phyloP scores from a whole-genome alignment of 2,113 vertebrate species.

The Pseudonaja textilis region DNA sequence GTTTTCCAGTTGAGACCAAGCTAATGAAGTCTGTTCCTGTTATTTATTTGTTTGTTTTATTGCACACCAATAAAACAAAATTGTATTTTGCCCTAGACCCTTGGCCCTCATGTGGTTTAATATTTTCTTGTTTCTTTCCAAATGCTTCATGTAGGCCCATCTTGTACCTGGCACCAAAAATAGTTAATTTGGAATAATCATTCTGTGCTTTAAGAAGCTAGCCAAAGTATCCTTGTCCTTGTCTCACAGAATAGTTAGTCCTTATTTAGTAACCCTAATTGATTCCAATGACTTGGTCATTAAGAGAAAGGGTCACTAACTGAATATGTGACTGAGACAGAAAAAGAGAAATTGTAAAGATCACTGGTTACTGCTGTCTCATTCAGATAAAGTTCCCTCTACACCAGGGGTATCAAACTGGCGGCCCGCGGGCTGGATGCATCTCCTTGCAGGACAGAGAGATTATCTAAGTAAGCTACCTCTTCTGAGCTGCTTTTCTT shows the following conservation, averaged over 20 bases:
- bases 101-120: constrained; percentile 39
- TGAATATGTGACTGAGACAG: background rate
- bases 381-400: background rate
- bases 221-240: background rate
- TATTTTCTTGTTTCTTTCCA: background rate
- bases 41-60: constrained; percentile 51
- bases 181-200: background rate
- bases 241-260: background rate
- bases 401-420: too few relatives aligned
- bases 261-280: background rate
- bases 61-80: constrained; percentile 18
- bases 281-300: background rate
- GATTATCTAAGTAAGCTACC: background rate
- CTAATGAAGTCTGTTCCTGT: constrained; percentile 61
- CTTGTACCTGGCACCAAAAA: background rate
- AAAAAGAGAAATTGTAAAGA: background rate
- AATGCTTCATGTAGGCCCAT: background rate
- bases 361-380: background rate
- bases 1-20: constrained; percentile 54
- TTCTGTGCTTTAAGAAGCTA: background rate
- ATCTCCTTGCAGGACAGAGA: background rate
- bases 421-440: too few relatives aligned
- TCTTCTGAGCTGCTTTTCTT: background rate
- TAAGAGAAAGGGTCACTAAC: background rate
- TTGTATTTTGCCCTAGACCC: constrained; percentile 14